These are phyloP conservation scores for Sacculina carcini DNA, from an alignment of 2,888 invertebrate species.

Conservation along the genomic window DNA sequence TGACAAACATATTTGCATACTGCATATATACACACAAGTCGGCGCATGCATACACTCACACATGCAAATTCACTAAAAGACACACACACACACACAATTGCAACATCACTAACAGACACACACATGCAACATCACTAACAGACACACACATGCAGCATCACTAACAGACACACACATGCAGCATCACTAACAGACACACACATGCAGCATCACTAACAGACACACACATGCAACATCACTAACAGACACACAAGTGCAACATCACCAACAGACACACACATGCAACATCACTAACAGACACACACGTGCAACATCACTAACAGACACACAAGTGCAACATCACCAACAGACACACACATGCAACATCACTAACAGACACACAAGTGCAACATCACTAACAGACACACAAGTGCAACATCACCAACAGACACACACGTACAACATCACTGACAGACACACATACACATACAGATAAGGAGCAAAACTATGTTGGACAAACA, in stretches of 20 bases:
- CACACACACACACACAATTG: constrained; percentile 2
- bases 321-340: no score
- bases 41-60: neutral
- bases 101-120: constrained; percentile 2
- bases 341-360: neutral
- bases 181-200: neutral
- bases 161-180: neutral
- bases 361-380: neutral
- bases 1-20: constrained; percentile 1
- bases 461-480: constrained; percentile 2
- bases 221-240: no score
- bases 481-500: neutral
- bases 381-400: neutral
- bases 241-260: no score
- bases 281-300: no score
- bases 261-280: no score
- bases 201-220: no score
- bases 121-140: neutral
- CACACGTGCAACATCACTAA: no score
- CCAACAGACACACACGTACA: constrained; percentile 5
- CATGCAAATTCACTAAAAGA: neutral
- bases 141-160: neutral
- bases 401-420: neutral
- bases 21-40: neutral
- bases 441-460: no score